A percentile compares a stretch with the other conserved stretches of the same genome.
Evolutionary conservation across 2,888 invertebrate species (phyloP).

Genomic region (Acronicta alni): DNA sequence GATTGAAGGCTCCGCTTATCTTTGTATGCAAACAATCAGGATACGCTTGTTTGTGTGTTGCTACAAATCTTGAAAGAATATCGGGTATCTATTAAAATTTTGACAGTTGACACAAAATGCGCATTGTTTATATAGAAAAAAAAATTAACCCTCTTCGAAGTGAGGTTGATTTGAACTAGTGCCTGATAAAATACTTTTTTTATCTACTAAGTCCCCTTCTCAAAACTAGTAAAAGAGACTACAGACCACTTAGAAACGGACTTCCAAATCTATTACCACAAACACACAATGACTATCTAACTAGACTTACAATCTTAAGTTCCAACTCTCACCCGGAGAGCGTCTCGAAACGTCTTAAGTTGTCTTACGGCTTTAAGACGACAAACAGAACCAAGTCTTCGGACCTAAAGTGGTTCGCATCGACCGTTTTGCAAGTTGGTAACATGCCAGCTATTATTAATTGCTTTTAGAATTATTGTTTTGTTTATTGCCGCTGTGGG

Average conservation of each 20-base stretch:
- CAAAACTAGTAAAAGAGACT: too few species aligned
- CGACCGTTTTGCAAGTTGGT: conserved; percentile 72
- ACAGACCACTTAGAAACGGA: not conserved
- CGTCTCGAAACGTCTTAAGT: conserved; percentile 66
- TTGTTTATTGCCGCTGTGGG: conserved; percentile 56
- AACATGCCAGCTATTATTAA: conserved; percentile 74
- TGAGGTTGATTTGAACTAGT: too few species aligned
- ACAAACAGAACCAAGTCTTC: conserved; percentile 64
- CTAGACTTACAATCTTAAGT: conserved; percentile 39
- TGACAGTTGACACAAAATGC: too few species aligned
- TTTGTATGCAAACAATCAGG: too few species aligned
- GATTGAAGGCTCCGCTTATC: too few species aligned
- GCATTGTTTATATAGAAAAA: too few species aligned
- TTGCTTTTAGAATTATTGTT: conserved; percentile 64
- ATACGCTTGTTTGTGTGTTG: too few species aligned
- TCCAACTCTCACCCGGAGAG: conserved; percentile 49
- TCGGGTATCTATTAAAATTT: too few species aligned
- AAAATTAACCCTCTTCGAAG: too few species aligned
- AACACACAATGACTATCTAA: conserved; percentile 26
- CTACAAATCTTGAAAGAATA: too few species aligned
- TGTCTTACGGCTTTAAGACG: conserved; percentile 71
- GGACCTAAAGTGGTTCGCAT: conserved; percentile 65
- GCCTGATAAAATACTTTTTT: too few species aligned
- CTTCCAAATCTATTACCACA: conserved; percentile 23
- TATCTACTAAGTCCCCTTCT: too few species aligned